Evolutionary conservation across 2,888 invertebrate genomes (phyloP).

Genomic region (Cerastis rubricosa): DNA sequence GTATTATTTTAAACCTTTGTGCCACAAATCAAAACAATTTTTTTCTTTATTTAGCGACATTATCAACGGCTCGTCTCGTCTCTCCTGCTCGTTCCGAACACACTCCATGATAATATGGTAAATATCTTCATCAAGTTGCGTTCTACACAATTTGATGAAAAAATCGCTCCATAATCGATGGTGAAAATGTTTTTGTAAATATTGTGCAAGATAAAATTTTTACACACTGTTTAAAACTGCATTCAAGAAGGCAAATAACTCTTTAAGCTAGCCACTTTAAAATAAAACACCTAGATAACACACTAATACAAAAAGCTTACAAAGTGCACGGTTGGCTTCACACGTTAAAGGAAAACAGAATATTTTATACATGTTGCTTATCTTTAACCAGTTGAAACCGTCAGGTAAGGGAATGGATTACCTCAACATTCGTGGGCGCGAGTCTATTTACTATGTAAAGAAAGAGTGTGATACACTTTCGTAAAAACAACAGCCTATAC

Average conservation of each 20-base stretch:
- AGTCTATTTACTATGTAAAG: conserved; percentile 52
- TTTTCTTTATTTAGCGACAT: too few relatives aligned
- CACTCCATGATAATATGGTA: too few relatives aligned
- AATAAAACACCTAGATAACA: conserved; percentile 30
- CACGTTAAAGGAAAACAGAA: conserved; percentile 47
- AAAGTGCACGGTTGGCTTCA: conserved; percentile 46
- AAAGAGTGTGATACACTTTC: conserved; percentile 47
- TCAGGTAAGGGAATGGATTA: conserved; percentile 58
- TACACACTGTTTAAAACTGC: background rate
- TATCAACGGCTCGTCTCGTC: too few relatives aligned
- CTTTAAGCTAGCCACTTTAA: background rate
- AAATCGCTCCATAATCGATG: too few relatives aligned
- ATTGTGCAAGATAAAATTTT: background rate
- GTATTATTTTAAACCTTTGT: background rate
- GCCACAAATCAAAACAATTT: background rate
- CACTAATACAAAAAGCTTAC: conserved; percentile 22
- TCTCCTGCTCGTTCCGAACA: too few relatives aligned
- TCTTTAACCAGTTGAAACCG: conserved; percentile 53
- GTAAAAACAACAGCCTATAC: conserved; percentile 27
- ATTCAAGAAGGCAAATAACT: conserved; percentile 1
- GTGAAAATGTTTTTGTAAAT: background rate
- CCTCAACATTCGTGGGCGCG: conserved; percentile 39
- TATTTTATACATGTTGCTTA: conserved; percentile 49
- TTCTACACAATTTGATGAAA: too few relatives aligned
- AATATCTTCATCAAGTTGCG: too few relatives aligned